Evolutionary conservation across 2,888 invertebrate genomes (phyloP).

Genomic region (Ceriagrion tenellum): DNA sequence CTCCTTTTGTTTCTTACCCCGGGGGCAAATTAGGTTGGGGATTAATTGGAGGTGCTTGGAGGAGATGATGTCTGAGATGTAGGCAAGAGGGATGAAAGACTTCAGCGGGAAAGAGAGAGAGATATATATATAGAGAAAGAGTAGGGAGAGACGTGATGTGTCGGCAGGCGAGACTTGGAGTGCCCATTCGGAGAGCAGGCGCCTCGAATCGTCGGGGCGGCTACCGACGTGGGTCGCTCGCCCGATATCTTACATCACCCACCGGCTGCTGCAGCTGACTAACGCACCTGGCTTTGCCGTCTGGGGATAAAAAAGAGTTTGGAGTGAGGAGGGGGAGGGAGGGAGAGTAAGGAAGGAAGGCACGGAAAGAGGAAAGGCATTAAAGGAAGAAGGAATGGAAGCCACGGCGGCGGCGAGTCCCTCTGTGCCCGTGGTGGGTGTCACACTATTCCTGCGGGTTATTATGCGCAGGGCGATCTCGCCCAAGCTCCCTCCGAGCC

Average conservation of each 20-base stretch:
- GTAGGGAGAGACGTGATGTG: not conserved
- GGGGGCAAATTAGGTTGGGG: too few species aligned
- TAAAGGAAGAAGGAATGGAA: not conserved
- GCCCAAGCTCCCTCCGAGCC: not conserved
- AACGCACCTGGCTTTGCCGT: slow-evolving; percentile 42
- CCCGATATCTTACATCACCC: not conserved
- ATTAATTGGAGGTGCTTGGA: too few species aligned
- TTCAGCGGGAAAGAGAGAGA: not conserved
- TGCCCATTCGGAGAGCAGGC: not conserved
- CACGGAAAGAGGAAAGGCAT: not conserved
- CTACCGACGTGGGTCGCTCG: not conserved
- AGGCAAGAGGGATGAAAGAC: not conserved
- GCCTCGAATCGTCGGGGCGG: not conserved
- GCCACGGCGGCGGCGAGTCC: not conserved
- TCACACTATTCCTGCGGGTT: not conserved
- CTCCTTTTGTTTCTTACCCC: too few species aligned
- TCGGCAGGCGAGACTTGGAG: not conserved
- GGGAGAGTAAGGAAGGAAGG: not conserved
- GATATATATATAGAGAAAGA: not conserved
- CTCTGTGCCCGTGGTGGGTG: not conserved
- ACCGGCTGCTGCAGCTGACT: slow-evolving; percentile 41
- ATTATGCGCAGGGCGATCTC: slow-evolving; percentile 30
- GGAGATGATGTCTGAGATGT: too few species aligned
- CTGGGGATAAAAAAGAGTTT: not conserved
- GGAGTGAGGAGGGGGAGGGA: not conserved